Percentiles rank a stretch among this genome's conserved stretches.
Evolutionary conservation across 1,140 invertebrate species (phyloP).

Genomic region (Apocrypta bakeri): DNA sequence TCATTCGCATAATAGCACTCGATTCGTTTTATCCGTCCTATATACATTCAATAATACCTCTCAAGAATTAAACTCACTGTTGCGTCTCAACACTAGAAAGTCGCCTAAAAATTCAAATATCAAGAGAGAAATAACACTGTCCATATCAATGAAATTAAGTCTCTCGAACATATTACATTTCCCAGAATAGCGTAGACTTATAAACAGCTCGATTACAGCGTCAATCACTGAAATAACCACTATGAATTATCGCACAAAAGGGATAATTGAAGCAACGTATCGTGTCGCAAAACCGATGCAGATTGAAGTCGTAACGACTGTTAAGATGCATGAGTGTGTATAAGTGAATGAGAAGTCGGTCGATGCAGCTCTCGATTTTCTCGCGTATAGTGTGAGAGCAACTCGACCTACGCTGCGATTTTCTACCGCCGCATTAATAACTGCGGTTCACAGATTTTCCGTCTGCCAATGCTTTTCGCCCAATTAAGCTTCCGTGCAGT

Average conservation of each 20-base stretch:
- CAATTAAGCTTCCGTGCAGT: slow-evolving; percentile 17
- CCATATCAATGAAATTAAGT: neutral
- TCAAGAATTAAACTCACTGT: neutral
- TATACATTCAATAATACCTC: neutral
- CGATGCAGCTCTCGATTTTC: slow-evolving; percentile 44
- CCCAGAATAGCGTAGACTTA: neutral
- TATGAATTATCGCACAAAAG: neutral
- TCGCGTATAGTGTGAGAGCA: slow-evolving; percentile 54
- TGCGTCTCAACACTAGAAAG: neutral
- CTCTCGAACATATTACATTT: neutral
- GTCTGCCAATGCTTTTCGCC: neutral
- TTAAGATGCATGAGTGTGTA: neutral
- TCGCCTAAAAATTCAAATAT: neutral
- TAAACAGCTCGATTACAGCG: neutral
- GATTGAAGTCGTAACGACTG: slow-evolving; percentile 4
- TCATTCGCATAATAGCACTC: neutral
- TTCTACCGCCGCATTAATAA: slow-evolving; percentile 23
- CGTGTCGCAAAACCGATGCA: neutral
- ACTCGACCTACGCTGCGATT: slow-evolving; percentile 53
- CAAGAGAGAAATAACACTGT: neutral
- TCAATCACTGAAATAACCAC: neutral
- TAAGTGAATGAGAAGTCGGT: slow-evolving; percentile 41
- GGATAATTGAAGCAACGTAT: neutral
- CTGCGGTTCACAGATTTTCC: slow-evolving; percentile 16
- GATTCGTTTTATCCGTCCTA: neutral